These are phyloP conservation scores for Drosophila yooni DNA, from an alignment of 2,888 invertebrate genomes.

Conservation along the genomic window DNA sequence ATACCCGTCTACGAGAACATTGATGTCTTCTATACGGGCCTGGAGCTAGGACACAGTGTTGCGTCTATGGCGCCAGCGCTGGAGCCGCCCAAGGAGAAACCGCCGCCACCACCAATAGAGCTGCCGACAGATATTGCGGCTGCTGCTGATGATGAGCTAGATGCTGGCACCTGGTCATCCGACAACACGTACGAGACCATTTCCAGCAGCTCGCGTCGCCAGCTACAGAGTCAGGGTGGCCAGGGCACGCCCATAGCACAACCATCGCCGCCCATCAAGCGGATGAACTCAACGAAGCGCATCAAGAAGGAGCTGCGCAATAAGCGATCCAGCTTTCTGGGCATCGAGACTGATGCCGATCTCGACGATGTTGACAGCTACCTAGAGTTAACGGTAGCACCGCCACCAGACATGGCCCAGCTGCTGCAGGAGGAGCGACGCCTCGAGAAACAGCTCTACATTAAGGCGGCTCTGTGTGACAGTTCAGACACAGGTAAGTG, in stretches of 20 bases:
- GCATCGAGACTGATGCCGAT: slow-evolving; percentile 90
- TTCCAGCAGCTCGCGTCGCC: slow-evolving; percentile 62
- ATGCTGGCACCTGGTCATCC: slow-evolving; percentile 79
- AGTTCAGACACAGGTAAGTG: slow-evolving; percentile 87
- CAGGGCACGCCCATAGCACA: slow-evolving; percentile 43
- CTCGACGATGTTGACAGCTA: slow-evolving; percentile 87
- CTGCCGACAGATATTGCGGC: slow-evolving; percentile 46
- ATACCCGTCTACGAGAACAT: slow-evolving; percentile 88
- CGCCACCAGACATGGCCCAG: slow-evolving; percentile 92
- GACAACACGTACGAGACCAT: slow-evolving; percentile 84
- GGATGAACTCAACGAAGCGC: slow-evolving; percentile 92
- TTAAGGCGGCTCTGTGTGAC: slow-evolving; percentile 89
- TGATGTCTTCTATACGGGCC: slow-evolving; percentile 86
- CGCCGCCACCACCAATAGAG: slow-evolving; percentile 90
- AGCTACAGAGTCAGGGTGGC: slow-evolving; percentile 40
- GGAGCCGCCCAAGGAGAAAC: slow-evolving; percentile 94
- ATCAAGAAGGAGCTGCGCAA: slow-evolving; percentile 94
- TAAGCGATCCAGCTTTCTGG: slow-evolving; percentile 93
- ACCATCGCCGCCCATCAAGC: slow-evolving; percentile 87
- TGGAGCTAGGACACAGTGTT: slow-evolving; percentile 50
- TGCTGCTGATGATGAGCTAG: slow-evolving; percentile 61
- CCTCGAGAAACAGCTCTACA: slow-evolving; percentile 91
- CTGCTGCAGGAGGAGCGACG: slow-evolving; percentile 93
- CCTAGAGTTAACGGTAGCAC: slow-evolving; percentile 89
- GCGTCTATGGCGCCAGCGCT: slow-evolving; percentile 65